phyloP scores from a whole-genome alignment of 2,113 vertebrate genomes.

The Leuciscus idus region DNA sequence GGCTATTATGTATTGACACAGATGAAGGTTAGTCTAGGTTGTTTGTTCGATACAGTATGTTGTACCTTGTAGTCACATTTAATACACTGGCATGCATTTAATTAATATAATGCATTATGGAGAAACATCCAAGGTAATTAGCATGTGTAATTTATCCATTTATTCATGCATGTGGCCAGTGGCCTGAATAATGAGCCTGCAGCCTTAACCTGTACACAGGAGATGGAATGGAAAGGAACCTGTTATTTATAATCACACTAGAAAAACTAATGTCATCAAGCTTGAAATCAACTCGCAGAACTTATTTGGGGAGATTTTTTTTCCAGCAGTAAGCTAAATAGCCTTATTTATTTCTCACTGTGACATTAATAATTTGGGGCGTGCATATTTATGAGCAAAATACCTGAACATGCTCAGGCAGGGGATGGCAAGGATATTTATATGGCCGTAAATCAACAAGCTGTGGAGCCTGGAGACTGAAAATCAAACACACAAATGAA shows the following conservation, averaged over 20 bases:
- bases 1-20: conserved; percentile 72
- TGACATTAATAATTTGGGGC: conserved; percentile 37
- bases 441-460: conserved; percentile 39
- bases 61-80: conserved; percentile 64
- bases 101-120: conserved; percentile 92
- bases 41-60: conserved; percentile 83
- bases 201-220: conserved; percentile 83
- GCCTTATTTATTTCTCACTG: conserved; percentile 47
- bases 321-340: conserved; percentile 42
- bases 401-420: conserved; percentile 41
- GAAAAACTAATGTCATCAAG: conserved; percentile 44
- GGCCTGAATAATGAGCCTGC: conserved; percentile 87
- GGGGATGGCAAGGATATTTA: conserved; percentile 46
- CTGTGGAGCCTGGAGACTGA: conserved; percentile 16
- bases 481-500: conserved; percentile 6
- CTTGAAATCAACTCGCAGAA: conserved; percentile 51
- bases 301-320: conserved; percentile 42
- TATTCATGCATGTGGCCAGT: conserved; percentile 87
- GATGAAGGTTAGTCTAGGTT: conserved; percentile 85
- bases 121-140: conserved; percentile 85
- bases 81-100: conserved; percentile 76
- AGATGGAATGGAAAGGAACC: conserved; percentile 81
- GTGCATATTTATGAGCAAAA: conserved; percentile 45
- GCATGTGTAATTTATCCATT: conserved; percentile 90
- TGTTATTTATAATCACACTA: conserved; percentile 57